Base-by-base conservation (phyloP, 2,113 vertebrate genomes). In the Tragelaphus strepsiceros region DNA sequence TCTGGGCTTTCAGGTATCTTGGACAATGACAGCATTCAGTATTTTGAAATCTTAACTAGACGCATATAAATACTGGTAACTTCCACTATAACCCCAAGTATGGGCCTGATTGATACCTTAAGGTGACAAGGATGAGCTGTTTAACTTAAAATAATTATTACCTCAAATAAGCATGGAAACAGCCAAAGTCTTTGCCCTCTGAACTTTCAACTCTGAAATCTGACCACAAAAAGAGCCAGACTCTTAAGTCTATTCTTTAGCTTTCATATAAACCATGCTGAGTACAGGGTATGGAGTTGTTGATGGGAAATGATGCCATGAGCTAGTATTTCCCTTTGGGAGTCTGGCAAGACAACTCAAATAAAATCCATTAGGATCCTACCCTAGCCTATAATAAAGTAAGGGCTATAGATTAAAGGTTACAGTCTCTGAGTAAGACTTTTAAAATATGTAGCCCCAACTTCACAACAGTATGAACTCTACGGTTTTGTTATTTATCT, bases 11-110 rank as follows among this genome's bases (percentile, higher is more conserved):
- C 54, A 19, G 17, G 2, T 46, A 90, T 59, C 19, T 90, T 53
- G 24, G 49, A 88, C 21, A 88, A 67, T 74, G 54, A 46, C 8
- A 92, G 35, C 51, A 80, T 62, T 94, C 46, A 59, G 5, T 32
- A 88, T 61, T 95, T 83, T 91, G 51, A 90, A 71, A 81, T 77
- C 30, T 53, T 64, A 95, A 84, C 46, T 97, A 90, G 61, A 92
- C 24, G 22, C 17, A 78, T 90, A 30, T 49, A 87, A 88, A 61
- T 67, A 46, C 26, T 95, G 54, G 26, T 64, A 86, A 53, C 35
- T 59, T 94, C 54, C 12, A 95, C 56, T 43, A 28, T 54, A 81
- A 88, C 13, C 26, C n/a, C 59, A 92, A 86, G 19, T 71, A 85
- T 56, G 82, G 78, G 30, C 24, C 35, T 88, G 64, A 17, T 89